Conservation (phyloP, 2,888 invertebrate genomes). For the Flexamia atlantica region DNA sequence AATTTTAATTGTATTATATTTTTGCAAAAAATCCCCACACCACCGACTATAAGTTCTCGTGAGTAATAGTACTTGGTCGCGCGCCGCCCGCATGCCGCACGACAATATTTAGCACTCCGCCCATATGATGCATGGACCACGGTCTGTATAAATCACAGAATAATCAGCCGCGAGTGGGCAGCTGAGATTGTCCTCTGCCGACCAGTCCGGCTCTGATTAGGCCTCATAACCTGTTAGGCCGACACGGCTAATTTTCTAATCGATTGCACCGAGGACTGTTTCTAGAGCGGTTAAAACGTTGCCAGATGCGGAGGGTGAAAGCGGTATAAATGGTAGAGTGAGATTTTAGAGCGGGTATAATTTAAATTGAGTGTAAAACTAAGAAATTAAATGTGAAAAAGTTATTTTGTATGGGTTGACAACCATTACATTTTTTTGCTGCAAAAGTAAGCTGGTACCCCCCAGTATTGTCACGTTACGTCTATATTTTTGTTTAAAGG, state of each 20-base stretch:
- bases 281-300: background rate
- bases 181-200: conserved; percentile 5
- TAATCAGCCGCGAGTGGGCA: conserved; percentile 23
- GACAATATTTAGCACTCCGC: conserved; percentile 24
- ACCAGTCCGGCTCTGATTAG: background rate
- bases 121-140: conserved; percentile 11
- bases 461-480: too few relatives aligned
- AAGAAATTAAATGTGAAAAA: background rate
- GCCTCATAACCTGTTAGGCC: background rate
- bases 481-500: too few relatives aligned
- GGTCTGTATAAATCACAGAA: conserved; percentile 1
- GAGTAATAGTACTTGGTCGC: background rate
- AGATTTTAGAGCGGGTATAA: background rate
- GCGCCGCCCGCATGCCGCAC: conserved; percentile 6
- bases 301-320: background rate
- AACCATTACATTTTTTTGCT: too few relatives aligned
- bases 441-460: too few relatives aligned
- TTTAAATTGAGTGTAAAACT: background rate
- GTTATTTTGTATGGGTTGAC: too few relatives aligned
- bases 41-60: too few relatives aligned
- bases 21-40: too few relatives aligned
- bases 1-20: too few relatives aligned
- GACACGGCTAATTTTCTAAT: background rate
- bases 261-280: background rate
- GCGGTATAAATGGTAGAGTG: background rate